phyloP scores from a whole-genome alignment of 2,113 vertebrate genomes.

The Acanthisitta chloris region DNA sequence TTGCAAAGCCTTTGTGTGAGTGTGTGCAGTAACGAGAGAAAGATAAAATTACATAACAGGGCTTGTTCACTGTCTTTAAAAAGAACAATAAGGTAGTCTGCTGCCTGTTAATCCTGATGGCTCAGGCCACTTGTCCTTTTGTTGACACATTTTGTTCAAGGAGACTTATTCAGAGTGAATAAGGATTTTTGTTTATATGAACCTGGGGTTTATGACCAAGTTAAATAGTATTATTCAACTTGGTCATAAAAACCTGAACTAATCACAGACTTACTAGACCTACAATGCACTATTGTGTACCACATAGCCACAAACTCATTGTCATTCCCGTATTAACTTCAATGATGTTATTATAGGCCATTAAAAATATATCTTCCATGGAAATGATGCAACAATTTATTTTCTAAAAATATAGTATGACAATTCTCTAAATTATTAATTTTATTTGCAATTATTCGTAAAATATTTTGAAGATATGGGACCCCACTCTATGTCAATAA shows the following conservation, averaged over 20 bases:
- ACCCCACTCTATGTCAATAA: background rate
- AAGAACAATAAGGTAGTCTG: background rate
- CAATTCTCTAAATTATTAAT: conserved; percentile 3
- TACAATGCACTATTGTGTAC: background rate
- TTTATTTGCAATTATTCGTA: background rate
- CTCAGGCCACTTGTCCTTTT: background rate
- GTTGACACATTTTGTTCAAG: background rate
- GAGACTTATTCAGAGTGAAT: background rate
- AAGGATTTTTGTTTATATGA: background rate
- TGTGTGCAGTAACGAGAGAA: background rate
- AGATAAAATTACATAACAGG: background rate
- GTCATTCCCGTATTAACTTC: background rate
- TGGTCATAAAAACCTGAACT: background rate
- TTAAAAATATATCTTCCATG: background rate
- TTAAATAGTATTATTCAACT: background rate
- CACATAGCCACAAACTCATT: background rate
- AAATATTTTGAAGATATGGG: background rate
- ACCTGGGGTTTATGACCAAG: too few relatives aligned
- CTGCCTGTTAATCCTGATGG: background rate
- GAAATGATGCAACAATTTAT: background rate
- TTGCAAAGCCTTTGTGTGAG: background rate
- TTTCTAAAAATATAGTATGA: background rate
- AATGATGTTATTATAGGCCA: background rate
- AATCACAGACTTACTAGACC: background rate
- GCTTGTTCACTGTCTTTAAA: background rate